Base-by-base conservation (phyloP, 2,888 invertebrate genomes). In the Perizoma affinitatum region DNA sequence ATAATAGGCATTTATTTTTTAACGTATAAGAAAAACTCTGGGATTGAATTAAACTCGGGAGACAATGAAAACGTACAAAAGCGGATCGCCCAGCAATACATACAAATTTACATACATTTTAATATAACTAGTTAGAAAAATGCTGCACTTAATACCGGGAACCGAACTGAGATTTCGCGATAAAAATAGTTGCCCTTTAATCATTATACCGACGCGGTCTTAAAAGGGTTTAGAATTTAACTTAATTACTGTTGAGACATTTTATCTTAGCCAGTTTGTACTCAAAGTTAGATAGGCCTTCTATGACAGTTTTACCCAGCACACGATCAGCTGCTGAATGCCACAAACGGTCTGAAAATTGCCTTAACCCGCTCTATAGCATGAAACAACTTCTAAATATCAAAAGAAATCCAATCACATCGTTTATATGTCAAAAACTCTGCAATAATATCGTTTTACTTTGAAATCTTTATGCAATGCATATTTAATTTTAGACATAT, bases 41-140 rank as follows among this genome's bases (percentile, higher is more conserved):
- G 22, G 38, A 22, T 36, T 40, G 35, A 43, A 6, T 38, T 9
- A 8, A 41, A 40, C 34, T 11, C 48, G 43, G 7, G 7, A 10
- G 5, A 52, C 71, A 83, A 70, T 83, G 88, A 80, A 82, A 66
- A 83, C 84, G 49, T 22, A 45, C 70, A 5, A 43, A 57, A 67
- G 65, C 66, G 64, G 73, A 79, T 74, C 75, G 75, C 75, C 78
- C 74, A 74, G 79, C 76, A 72, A 74, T 75, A 78, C 80, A 82
- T 78, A 76, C 69, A 69, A 80, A 87, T 88, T 88, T 82, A 79
- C 88, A 87, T 88, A 88, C 65, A 72, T 71, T 73, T 70, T 62
- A 72, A 72, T 73, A 71, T 59, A 67, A 68, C 65, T 61, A 60
- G 61, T 49, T 49, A 62, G 69, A 73, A 73, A 73, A 73, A 73